Percentiles rank a stretch among this genome's conserved stretches.
Conservation (phyloP, 2,888 invertebrate species). For the Theristus sp. region DNA sequence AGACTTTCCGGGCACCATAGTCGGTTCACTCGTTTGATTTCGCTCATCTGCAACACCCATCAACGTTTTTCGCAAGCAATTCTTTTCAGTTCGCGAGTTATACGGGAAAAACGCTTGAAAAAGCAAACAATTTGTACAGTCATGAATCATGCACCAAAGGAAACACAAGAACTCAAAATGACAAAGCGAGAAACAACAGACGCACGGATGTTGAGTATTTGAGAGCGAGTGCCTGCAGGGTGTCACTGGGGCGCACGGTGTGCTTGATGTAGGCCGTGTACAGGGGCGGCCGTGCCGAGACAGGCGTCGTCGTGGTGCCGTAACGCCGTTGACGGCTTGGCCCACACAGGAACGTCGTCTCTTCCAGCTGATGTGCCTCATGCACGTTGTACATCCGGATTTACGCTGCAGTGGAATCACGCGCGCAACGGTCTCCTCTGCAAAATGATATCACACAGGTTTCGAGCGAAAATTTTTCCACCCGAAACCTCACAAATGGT, state of each 20-base stretch:
- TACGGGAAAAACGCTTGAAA: no score
- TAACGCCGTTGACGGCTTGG: background rate
- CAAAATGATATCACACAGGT: no score
- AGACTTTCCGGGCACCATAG: constrained; percentile 4
- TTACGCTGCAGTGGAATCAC: no score
- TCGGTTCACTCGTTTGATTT: constrained; percentile 4
- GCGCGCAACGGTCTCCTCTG: no score
- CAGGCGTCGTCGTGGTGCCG: background rate
- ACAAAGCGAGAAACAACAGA: no score
- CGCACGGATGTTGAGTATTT: background rate
- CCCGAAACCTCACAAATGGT: no score
- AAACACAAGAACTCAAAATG: no score
- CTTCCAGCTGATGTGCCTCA: background rate
- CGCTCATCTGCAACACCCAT: constrained; percentile 1
- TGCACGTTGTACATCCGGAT: no score
- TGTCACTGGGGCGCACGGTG: background rate
- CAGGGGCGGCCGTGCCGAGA: background rate
- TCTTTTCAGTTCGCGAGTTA: background rate
- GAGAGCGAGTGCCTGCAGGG: background rate
- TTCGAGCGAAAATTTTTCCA: no score
- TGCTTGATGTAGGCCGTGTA: background rate
- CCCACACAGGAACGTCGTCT: constrained; percentile 2
- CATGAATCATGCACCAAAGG: no score
- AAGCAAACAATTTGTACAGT: no score
- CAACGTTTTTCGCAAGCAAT: background rate